phyloP scores from a whole-genome alignment of 1,140 invertebrate genomes.

The Heliconius himera region DNA sequence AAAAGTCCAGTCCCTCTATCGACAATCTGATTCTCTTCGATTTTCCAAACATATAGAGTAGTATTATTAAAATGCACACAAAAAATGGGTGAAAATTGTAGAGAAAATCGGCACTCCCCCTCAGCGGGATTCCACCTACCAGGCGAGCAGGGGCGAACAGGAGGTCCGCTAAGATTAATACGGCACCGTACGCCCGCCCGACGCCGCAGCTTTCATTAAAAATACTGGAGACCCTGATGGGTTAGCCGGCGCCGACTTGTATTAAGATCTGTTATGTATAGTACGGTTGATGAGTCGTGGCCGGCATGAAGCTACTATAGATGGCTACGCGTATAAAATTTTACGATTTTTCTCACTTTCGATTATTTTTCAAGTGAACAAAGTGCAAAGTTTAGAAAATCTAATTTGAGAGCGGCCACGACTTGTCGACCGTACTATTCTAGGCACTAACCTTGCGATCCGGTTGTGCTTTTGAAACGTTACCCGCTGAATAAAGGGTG shows the following conservation, averaged over 20 bases:
- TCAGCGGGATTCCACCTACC: constrained; percentile 66
- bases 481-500: background rate
- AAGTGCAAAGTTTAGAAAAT: too few relatives aligned
- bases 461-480: background rate
- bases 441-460: background rate
- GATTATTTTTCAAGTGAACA: too few relatives aligned
- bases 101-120: constrained; percentile 68
- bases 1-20: background rate
- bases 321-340: too few relatives aligned
- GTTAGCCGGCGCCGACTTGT: constrained; percentile 54
- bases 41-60: constrained; percentile 37
- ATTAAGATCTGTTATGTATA: constrained; percentile 47
- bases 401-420: too few relatives aligned
- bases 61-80: constrained; percentile 64
- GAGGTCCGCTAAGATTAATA: constrained; percentile 79
- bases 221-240: constrained; percentile 69
- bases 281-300: too few relatives aligned
- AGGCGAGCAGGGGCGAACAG: constrained; percentile 67
- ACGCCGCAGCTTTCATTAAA: constrained; percentile 77
- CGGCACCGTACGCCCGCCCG: constrained; percentile 67
- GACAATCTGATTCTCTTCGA: constrained; percentile 10
- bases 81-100: constrained; percentile 66
- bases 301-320: too few relatives aligned
- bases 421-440: background rate
- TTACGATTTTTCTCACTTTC: too few relatives aligned